phyloP scores from a whole-genome alignment of 2,797 vertebrate species.

The Percopsis omiscomaycus region DNA sequence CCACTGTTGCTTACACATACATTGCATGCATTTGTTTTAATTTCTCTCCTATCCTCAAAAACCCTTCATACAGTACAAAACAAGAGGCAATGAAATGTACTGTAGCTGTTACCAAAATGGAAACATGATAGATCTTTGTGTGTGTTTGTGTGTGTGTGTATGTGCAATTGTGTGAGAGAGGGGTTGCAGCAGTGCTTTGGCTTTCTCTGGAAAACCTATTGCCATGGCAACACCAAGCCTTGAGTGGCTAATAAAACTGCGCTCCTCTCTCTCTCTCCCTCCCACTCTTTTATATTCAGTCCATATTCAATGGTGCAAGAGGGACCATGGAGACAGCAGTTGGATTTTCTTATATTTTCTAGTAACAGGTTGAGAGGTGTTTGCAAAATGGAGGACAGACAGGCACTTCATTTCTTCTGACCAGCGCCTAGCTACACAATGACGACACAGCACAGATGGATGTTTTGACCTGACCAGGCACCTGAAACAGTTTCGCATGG shows the following conservation, averaged over 20 bases:
- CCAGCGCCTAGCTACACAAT: background rate
- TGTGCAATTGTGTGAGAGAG: background rate
- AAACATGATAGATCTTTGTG: background rate
- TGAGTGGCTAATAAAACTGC: slow-evolving; percentile 46
- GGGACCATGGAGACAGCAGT: background rate
- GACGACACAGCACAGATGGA: background rate
- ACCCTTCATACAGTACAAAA: too few relatives aligned
- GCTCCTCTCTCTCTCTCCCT: background rate
- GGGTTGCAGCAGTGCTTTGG: slow-evolving; percentile 18
- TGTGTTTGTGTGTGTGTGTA: slow-evolving; percentile 4
- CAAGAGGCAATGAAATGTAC: background rate
- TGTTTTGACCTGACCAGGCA: background rate
- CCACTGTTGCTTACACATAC: too few relatives aligned
- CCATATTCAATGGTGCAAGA: background rate
- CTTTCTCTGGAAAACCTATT: slow-evolving; percentile 27
- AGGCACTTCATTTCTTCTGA: slow-evolving; percentile 15
- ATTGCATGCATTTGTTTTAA: too few relatives aligned
- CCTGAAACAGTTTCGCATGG: background rate
- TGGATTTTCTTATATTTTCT: background rate
- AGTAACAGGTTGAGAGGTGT: slow-evolving; percentile 9
- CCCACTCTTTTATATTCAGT: background rate
- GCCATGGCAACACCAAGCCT: slow-evolving; percentile 63
- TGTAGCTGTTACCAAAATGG: background rate
- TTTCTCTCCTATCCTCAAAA: background rate
- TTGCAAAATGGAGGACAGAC: background rate